phyloP scores from a whole-genome alignment of 2,113 vertebrate species.

The Etheostoma cragini region DNA sequence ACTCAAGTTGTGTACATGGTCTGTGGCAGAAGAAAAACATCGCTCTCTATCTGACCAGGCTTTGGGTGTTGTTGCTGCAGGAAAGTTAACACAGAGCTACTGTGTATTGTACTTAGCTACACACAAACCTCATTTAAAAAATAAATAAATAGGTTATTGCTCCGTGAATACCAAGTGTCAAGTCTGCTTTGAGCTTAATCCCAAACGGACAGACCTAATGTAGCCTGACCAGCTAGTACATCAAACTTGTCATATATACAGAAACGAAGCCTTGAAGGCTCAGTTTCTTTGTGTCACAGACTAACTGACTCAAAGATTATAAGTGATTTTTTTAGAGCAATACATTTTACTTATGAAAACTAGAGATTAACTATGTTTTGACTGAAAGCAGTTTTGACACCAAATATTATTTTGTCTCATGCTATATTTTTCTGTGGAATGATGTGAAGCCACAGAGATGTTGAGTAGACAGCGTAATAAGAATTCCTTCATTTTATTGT shows the following conservation, averaged over 20 bases:
- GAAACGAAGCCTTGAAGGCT: neutral
- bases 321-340: neutral
- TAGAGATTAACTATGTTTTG: neutral
- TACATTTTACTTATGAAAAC: neutral
- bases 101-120: neutral
- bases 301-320: neutral
- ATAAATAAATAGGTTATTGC: neutral
- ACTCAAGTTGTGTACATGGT: neutral
- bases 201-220: neutral
- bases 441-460: neutral
- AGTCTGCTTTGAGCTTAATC: constrained; percentile 6
- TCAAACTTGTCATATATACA: neutral
- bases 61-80: neutral
- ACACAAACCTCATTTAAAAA: neutral
- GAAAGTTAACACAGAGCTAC: neutral
- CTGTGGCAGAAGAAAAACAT: neutral
- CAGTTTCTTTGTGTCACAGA: neutral
- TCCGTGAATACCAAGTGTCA: neutral
- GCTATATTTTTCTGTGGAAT: neutral
- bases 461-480: neutral
- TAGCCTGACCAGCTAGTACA: neutral
- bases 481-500: neutral
- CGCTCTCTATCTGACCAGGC: neutral
- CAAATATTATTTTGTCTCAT: neutral
- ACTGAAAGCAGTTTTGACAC: neutral